A percentile compares a stretch with the other conserved stretches of the same genome.
These are phyloP conservation scores for Drosophila obscura DNA, from an alignment of 1,140 invertebrate species.

Conservation along the genomic window DNA sequence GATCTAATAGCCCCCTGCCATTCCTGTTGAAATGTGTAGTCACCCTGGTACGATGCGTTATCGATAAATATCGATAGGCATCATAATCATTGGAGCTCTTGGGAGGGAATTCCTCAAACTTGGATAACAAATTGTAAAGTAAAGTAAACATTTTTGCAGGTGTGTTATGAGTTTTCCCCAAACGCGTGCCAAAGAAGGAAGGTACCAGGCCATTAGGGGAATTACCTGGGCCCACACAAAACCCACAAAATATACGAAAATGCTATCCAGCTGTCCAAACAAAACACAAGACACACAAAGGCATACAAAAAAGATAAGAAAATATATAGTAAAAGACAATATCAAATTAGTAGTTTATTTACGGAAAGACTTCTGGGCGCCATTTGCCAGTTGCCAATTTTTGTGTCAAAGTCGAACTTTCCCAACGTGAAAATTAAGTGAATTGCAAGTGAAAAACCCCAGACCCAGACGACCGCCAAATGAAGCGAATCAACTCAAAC, in stretches of 20 bases:
- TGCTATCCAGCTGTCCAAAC: constrained; percentile 63
- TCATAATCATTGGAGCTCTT: too few relatives aligned
- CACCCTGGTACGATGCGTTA: too few relatives aligned
- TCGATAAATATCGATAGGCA: too few relatives aligned
- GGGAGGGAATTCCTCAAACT: too few relatives aligned
- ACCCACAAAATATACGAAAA: constrained; percentile 26
- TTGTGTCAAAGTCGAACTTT: constrained; percentile 38
- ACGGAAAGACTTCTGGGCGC: constrained; percentile 46
- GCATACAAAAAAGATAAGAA: constrained; percentile 31
- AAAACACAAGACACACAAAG: constrained; percentile 32
- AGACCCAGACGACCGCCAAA: constrained; percentile 45
- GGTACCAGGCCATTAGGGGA: constrained; percentile 63
- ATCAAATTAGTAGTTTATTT: constrained; percentile 48
- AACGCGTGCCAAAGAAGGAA: constrained; percentile 46
- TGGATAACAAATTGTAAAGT: background rate
- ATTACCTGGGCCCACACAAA: constrained; percentile 39
- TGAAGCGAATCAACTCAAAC: constrained; percentile 35
- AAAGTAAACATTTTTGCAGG: constrained; percentile 18
- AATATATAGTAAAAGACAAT: constrained; percentile 19
- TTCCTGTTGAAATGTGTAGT: too few relatives aligned
- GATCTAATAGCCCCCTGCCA: background rate
- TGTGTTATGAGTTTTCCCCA: constrained; percentile 16
- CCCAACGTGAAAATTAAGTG: constrained; percentile 43
- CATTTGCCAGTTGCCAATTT: constrained; percentile 22
- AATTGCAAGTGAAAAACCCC: constrained; percentile 55